Evolutionary conservation across 2,113 vertebrate genomes (phyloP).

Genomic region (Odocoileus virginianus): DNA sequence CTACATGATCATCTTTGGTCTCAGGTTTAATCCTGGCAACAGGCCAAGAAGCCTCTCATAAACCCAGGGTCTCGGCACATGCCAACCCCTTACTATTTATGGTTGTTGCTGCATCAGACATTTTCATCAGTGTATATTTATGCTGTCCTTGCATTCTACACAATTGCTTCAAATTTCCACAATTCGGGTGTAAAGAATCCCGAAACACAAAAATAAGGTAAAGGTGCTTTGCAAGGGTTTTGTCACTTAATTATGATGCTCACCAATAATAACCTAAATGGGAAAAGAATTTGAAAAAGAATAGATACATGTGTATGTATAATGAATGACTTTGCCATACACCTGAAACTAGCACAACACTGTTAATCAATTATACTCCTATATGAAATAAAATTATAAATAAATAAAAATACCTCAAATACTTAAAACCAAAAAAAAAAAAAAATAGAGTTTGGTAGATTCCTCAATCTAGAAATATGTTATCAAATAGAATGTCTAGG

Average conservation of each 20-base stretch:
- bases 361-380: background rate
- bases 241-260: background rate
- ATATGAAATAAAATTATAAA: background rate
- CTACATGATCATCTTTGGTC: background rate
- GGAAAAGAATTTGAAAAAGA: background rate
- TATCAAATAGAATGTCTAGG: background rate
- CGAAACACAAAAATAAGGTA: background rate
- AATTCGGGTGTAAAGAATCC: background rate
- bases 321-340: background rate
- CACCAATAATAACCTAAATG: background rate
- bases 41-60: background rate
- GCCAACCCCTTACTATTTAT: background rate
- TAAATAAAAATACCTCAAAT: background rate
- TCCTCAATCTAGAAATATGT: background rate
- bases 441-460: background rate
- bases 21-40: background rate
- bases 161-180: background rate
- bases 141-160: background rate
- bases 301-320: background rate
- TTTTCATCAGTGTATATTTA: background rate
- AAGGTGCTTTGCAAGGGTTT: background rate
- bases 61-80: background rate
- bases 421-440: background rate
- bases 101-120: background rate
- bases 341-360: background rate